These are phyloP conservation scores for Phalacrocorax pelagicus DNA, from an alignment of 2,113 vertebrate genomes.

Conservation along the genomic window DNA sequence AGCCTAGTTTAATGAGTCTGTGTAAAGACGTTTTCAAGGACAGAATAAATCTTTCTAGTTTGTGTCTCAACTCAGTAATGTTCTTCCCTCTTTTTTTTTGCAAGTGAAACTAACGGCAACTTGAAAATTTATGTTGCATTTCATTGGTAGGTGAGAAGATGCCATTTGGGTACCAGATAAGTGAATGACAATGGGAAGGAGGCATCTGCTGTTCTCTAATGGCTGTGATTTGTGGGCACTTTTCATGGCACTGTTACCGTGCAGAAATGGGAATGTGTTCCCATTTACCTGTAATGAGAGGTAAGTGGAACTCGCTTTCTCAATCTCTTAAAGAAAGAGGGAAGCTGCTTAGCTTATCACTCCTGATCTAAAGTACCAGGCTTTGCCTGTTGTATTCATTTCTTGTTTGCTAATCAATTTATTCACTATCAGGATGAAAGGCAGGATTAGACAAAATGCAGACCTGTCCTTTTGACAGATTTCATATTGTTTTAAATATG, in stretches of 20 bases:
- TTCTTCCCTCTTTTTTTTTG: background rate
- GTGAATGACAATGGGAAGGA: background rate
- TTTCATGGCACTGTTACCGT: background rate
- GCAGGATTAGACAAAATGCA: background rate
- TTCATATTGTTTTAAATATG: background rate
- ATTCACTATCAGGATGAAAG: background rate
- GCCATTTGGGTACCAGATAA: background rate
- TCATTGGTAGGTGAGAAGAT: background rate
- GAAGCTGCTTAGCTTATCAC: background rate
- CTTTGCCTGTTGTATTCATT: background rate
- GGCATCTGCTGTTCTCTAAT: background rate
- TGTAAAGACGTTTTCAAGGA: background rate
- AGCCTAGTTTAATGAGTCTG: background rate
- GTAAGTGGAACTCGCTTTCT: background rate
- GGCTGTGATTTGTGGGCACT: background rate
- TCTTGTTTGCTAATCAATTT: background rate
- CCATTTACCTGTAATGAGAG: background rate
- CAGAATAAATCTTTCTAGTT: background rate
- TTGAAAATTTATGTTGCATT: background rate
- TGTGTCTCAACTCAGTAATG: background rate
- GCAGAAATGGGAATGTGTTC: background rate
- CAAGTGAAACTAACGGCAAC: background rate
- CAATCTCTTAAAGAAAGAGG: background rate
- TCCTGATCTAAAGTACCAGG: background rate
- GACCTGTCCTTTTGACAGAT: background rate